Evolutionary conservation across 2,797 vertebrate genomes (phyloP), one percentile per base, ranked within the genome.

Genomic region (Sus cebifrons): DNA sequence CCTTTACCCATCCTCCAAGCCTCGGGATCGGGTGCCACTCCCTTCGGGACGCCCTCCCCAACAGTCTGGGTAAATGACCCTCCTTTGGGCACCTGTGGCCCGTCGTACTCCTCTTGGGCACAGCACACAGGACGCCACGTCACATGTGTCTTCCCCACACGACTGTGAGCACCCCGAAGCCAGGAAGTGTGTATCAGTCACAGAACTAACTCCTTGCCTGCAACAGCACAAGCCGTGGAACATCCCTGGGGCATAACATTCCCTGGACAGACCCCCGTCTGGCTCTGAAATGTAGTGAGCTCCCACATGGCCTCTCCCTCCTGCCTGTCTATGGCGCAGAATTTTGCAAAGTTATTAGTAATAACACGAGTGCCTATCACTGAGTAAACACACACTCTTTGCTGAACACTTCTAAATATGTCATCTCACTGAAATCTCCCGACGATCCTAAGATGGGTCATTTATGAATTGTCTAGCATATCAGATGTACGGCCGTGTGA

Each of bases 391-490:
- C 58, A 70, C 52, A 71, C 81, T 60, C 23, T 75, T 58, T 64
- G 64, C 32, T 44, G 14, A 92, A 58, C 13, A 78, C 49, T 79
- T 94, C 15, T 56, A 49, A 56, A 92, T 92, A 32, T 49, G 62
- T 40, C 78, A 89, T 95, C 52, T 56, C 52, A 56, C 52, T 78
- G 29, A 77, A 77, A 86, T 86, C n/a, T 94, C 65, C 90, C 29
- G 65, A 82, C 54, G 83, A 91, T 56, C 64, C 74, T 16, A 92
- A 90, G 16, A 64, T 60, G 29, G 36, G 64, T 91, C 89, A 89
- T 93, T 97, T 85, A 86, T 27, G 64, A 96, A 79, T 44, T 79
- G 58, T 60, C 54, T 77, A 64, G 78, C n/a, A n/a, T 60, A 92
- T 71, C 65, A 93, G 65, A 91, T 68, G 40, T 83, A 71, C 23